These are phyloP conservation scores for Guaruba guarouba DNA, from an alignment of 2,113 vertebrate species.

Conservation along the genomic window DNA sequence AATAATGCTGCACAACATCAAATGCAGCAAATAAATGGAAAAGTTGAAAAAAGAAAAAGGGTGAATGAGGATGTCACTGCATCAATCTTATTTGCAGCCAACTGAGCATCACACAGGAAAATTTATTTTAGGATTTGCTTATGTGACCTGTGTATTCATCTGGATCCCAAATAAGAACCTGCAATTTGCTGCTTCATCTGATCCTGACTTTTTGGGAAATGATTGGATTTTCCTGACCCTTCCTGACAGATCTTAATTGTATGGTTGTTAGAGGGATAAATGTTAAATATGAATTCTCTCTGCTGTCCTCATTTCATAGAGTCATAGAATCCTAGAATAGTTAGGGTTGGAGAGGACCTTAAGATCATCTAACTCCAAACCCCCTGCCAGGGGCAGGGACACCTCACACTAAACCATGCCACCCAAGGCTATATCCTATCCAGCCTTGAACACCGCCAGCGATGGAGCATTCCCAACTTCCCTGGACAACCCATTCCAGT, in stretches of 20 bases:
- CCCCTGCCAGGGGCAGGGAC: too few relatives aligned
- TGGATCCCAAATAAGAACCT: not conserved
- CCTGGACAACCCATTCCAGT: too few relatives aligned
- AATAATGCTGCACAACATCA: constrained; percentile 9
- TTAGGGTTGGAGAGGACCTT: too few relatives aligned
- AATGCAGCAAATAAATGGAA: constrained; percentile 28
- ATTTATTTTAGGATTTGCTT: constrained; percentile 15
- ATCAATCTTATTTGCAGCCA: constrained; percentile 21
- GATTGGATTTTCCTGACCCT: not conserved
- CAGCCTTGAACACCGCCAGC: too few relatives aligned
- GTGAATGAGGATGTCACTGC: not conserved
- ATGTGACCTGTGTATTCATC: not conserved
- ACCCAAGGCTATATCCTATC: too few relatives aligned
- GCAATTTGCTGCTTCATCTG: constrained; percentile 22
- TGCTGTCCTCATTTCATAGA: not conserved
- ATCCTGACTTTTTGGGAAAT: not conserved
- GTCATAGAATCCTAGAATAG: too few relatives aligned
- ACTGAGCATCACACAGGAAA: not conserved
- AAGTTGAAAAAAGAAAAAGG: not conserved
- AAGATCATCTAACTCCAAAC: too few relatives aligned
- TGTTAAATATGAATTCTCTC: constrained; percentile 35
- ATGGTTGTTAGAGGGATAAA: not conserved
- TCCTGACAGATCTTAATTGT: constrained; percentile 24
- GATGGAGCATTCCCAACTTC: too few relatives aligned
- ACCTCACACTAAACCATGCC: too few relatives aligned